phyloP scores from a whole-genome alignment of 2,797 vertebrate genomes.

The Lutjanus argentimaculatus region DNA sequence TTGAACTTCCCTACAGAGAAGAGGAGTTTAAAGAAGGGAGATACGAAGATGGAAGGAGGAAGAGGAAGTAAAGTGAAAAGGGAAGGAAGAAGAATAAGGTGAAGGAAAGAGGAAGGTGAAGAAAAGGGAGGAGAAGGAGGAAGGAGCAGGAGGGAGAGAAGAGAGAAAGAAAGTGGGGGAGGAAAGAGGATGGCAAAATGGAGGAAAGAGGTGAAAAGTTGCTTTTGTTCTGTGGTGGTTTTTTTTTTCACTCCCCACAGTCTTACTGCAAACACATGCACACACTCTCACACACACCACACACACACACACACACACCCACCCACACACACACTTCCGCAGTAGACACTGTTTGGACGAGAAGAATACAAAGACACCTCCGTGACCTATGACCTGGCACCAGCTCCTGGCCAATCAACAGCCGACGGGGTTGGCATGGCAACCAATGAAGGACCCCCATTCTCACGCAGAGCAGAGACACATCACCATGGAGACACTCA shows the following conservation, averaged over 20 bases:
- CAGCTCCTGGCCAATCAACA: slow-evolving; percentile 73
- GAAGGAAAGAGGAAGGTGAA: neutral
- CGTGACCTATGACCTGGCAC: slow-evolving; percentile 83
- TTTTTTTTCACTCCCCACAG: slow-evolving; percentile 7
- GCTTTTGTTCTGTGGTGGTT: slow-evolving; percentile 12
- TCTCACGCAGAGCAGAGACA: slow-evolving; percentile 84
- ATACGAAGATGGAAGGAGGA: neutral
- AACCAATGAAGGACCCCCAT: slow-evolving; percentile 83
- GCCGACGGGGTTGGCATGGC: slow-evolving; percentile 73
- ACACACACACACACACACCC: slow-evolving; percentile 30
- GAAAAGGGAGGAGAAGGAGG: neutral
- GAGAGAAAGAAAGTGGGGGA: neutral
- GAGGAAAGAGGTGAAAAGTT: slow-evolving; percentile 7
- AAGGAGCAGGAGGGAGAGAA: neutral
- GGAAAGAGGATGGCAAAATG: neutral
- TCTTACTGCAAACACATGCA: slow-evolving; percentile 2
- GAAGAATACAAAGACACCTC: slow-evolving; percentile 78
- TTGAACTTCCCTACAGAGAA: slow-evolving; percentile 93
- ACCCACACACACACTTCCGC: slow-evolving; percentile 36
- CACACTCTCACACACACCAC: slow-evolving; percentile 31
- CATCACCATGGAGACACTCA: slow-evolving; percentile 83
- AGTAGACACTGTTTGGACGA: slow-evolving; percentile 50
- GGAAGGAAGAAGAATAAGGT: neutral
- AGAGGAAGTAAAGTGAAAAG: neutral
- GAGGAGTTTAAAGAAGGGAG: too few species aligned